phyloP scores from a whole-genome alignment of 1,140 invertebrate species.

The Calosoma granatense region DNA sequence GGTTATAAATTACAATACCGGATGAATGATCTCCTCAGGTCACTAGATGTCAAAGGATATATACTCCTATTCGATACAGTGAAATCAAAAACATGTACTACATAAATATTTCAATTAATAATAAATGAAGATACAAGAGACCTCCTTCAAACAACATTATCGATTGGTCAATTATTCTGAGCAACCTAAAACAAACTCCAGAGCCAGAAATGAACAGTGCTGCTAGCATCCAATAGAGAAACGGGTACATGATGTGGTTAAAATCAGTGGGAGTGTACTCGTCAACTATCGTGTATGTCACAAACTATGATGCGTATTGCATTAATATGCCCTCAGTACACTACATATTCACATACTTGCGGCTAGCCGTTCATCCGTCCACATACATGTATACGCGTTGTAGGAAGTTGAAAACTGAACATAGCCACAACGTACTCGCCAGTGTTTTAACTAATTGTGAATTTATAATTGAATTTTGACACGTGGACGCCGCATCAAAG shows the following conservation, averaged over 20 bases:
- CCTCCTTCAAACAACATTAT: too few species aligned
- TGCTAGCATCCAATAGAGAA: too few species aligned
- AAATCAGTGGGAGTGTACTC: neutral
- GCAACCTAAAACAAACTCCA: too few species aligned
- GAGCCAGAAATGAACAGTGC: too few species aligned
- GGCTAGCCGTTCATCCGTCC: neutral
- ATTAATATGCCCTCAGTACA: neutral
- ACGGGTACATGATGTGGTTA: neutral
- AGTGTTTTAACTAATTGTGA: neutral
- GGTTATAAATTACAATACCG: too few species aligned
- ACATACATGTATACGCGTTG: neutral
- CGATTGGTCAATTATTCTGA: too few species aligned
- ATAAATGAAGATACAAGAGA: too few species aligned
- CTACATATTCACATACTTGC: neutral
- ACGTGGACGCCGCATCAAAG: neutral
- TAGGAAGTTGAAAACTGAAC: neutral
- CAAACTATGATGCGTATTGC: neutral
- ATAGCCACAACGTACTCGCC: neutral
- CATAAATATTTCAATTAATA: too few species aligned
- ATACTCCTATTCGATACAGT: too few species aligned
- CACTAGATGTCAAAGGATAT: too few species aligned
- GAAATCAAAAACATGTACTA: too few species aligned
- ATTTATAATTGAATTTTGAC: neutral
- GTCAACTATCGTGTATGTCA: neutral
- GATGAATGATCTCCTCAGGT: too few species aligned